Base-by-base conservation (phyloP, 2,113 vertebrate genomes). In the Gallinago paraguaiae region DNA sequence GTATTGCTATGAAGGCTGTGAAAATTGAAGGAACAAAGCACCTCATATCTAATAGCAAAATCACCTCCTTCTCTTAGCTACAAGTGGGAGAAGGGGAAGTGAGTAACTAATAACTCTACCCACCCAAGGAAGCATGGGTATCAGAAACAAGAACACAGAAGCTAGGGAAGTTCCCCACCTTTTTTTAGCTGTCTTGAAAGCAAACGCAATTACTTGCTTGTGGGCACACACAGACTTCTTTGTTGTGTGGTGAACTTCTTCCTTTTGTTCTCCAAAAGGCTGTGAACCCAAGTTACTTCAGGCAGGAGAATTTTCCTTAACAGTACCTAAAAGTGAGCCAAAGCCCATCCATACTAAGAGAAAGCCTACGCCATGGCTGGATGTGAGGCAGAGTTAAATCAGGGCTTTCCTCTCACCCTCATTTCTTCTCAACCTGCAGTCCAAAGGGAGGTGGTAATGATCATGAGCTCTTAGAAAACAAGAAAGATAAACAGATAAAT, bases 81-180 rank as follows among this genome's bases (percentile, higher is more conserved):
- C 45, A 75, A 75, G 35, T 60, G 77, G 72, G 56, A 89, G 80
- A 84, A 68, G 56, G 93, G 89, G 88, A 93, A 96, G 48, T 83
- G 67, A 90, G 57, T 90, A 74, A 93, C 56, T 67, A 89, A 9
- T 70, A 61, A 59, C 12, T 61, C 43, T 72, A 18, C 23, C 86
- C 51, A 78, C 43, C 20, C 72, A 43, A 75, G 77, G 76, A 92
- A 86, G 20, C 48, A 63, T 33, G 64, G 54, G 68, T 79, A 54
- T 82, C 82, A 78, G 59, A 74, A 93, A 84, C 6, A 86, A 75
- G 53, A 94, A 88, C 35, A 31, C n/a, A 83, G 56, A 54, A 43
- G n/a, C 31, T 31, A 50, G 28, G 56, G 72, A 91, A 90, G 33
- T 93, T 92, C 72, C 56, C 43, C 48, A 51, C 51, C 25, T 91